phyloP scores from a whole-genome alignment of 2,797 vertebrate species.

The Phylloscopus collybita region DNA sequence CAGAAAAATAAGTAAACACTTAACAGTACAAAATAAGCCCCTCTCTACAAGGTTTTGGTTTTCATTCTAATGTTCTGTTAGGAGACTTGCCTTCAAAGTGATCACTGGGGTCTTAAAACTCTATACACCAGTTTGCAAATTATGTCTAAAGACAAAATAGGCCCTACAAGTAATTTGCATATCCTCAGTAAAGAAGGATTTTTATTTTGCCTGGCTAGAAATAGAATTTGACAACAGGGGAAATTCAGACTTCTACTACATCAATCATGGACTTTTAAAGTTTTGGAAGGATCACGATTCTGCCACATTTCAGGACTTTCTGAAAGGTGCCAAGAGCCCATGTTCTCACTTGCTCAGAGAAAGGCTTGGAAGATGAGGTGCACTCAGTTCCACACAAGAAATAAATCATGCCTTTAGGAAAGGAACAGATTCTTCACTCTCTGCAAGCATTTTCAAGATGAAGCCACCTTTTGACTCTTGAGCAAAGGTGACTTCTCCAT shows the following conservation, averaged over 20 bases:
- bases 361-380: not conserved
- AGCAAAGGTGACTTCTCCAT: not conserved
- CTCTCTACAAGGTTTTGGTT: not conserved
- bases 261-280: not conserved
- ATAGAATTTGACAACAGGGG: not conserved
- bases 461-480: not conserved
- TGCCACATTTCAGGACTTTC: not conserved
- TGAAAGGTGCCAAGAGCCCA: not conserved
- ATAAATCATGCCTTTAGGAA: not conserved
- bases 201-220: not conserved
- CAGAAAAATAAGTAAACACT: not conserved
- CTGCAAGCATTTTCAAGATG: not conserved
- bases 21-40: not conserved
- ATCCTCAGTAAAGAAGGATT: not conserved
- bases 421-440: not conserved
- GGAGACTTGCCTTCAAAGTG: not conserved
- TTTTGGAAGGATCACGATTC: not conserved
- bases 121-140: not conserved
- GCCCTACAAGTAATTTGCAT: not conserved
- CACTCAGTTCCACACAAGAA: not conserved
- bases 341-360: not conserved
- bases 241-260: not conserved
- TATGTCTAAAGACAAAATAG: not conserved
- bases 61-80: not conserved
- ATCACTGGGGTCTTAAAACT: not conserved